Conservation (phyloP, 2,113 vertebrate genomes). For the Crotalus helleri region DNA sequence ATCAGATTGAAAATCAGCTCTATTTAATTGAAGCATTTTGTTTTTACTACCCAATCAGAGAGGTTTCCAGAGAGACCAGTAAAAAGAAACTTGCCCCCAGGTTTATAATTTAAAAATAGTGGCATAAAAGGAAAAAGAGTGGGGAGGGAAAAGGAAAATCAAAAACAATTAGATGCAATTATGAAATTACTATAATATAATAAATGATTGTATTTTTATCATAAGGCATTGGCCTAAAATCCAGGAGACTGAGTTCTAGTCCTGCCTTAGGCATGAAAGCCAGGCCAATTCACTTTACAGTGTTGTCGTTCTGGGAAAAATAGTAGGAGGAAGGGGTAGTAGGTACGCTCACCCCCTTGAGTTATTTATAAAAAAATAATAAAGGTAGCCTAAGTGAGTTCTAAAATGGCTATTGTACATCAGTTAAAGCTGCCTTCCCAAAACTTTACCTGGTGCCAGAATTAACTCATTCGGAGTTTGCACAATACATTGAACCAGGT, state of each 20-base stretch:
- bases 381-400: not conserved
- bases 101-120: not conserved
- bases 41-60: not conserved
- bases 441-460: not conserved
- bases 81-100: not conserved
- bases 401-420: not conserved
- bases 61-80: not conserved
- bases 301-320: too few relatives aligned
- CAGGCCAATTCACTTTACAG: too few relatives aligned
- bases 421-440: not conserved
- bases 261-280: too few relatives aligned
- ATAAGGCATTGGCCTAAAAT: not conserved
- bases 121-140: not conserved
- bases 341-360: too few relatives aligned
- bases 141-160: not conserved
- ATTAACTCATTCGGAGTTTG: not conserved
- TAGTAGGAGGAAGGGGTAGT: too few relatives aligned
- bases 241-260: too few relatives aligned
- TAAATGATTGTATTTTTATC: not conserved
- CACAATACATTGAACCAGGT: not conserved
- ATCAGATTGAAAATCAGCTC: not conserved
- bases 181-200: not conserved
- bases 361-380: not conserved
- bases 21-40: not conserved
- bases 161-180: not conserved